Base-by-base conservation (phyloP, 1,140 invertebrate genomes). In the Brachionus koreanus region DNA sequence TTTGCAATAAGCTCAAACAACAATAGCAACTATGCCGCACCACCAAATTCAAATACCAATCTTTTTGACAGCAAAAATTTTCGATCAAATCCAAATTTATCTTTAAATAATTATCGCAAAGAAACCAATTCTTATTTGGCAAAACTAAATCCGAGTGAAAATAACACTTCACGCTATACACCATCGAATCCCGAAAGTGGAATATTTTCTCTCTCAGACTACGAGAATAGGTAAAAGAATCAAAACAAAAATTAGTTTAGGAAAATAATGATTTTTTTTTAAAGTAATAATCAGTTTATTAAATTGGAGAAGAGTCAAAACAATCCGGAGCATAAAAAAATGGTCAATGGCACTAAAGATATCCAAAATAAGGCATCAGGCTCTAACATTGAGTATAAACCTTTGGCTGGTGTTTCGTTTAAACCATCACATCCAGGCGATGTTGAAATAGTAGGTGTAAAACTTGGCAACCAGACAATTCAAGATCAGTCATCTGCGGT, bases 101-200 rank as follows among this genome's bases (percentile, higher is more conserved):
- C 16, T 16, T 39, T 42, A 16, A 72, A 72, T 10, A 74, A 46
- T 39, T 39, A 49, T 25, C 39, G 39, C 5, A 37, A 74, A 29
- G 49, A 79, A 5, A 37, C 29, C 0, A 79, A 79, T 65, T 61
- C 39, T 13, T 79, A 79, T 43, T 61, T 79, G 7, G 33, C 76
- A 33, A 79, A 79, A 42, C 25, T 79, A 65, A 79, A 79, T 35
- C 35, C 49, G 12, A 43, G 49, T 35, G 61, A 65, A 23, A 79
- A 39, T n/a, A 79, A 16, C 29, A 79, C 49, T 19, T 79, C 76
- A 39, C 35, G 76, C 7, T 79, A 79, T 23, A 25, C 76, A n/a
- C 76, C 76, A 23, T 79, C 76, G 5, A 79, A 79, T 61, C 76
- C 76, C 5, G 76, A 79, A 65, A 79, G 76, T 25, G 76, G 76